Base-by-base conservation (phyloP, 64 coral and sea anemone genomes). In the Exaiptasia diaphana region DNA sequence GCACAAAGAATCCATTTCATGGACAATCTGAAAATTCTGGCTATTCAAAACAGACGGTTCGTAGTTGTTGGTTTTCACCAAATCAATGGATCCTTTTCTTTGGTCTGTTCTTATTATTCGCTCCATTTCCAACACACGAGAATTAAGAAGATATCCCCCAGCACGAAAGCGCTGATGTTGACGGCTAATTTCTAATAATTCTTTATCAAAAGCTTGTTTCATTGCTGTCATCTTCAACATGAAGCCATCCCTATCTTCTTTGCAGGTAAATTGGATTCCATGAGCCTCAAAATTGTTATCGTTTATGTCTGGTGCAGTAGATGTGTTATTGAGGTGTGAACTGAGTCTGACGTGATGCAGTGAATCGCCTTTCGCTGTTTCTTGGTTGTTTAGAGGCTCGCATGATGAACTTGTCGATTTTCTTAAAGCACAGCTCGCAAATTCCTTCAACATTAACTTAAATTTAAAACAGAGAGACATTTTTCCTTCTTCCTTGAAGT, bases 401-500 rank as follows among this genome's bases (percentile, higher is more conserved):
- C n/a, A n/a, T n/a, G n/a, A n/a, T n/a, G n/a, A n/a, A n/a, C n/a
- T n/a, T n/a, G n/a, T n/a, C n/a, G n/a, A 34, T n/a, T n/a, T n/a
- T n/a, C n/a, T n/a, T n/a, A n/a, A n/a, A n/a, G n/a, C n/a, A n/a
- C n/a, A n/a, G n/a, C 60, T 67, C n/a, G 87, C 82, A 42, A 95
- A 23, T 32, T 40, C 31, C 34, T 45, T 85, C 52, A 79, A 95
- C 46, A 89, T 35, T 4, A 38, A 53, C 67, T 85, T 95, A 27
- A 95, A 23, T 80, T 77, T 83, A 88, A 81, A 89, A 41, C 91
- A 95, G 14, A 95, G 74, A 48, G 91, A 95, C 91, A 95, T 95
- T 13, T 69, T 73, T 35, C 40, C 30, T 46, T 73, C 44, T 73
- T 52, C 10, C 34, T 67, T 53, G 18, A n/a, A 53, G 35, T 7